Evolutionary conservation across 2,113 vertebrate genomes (phyloP), one percentile per base, ranked within the genome.

Genomic region (Pseudonaja textilis): DNA sequence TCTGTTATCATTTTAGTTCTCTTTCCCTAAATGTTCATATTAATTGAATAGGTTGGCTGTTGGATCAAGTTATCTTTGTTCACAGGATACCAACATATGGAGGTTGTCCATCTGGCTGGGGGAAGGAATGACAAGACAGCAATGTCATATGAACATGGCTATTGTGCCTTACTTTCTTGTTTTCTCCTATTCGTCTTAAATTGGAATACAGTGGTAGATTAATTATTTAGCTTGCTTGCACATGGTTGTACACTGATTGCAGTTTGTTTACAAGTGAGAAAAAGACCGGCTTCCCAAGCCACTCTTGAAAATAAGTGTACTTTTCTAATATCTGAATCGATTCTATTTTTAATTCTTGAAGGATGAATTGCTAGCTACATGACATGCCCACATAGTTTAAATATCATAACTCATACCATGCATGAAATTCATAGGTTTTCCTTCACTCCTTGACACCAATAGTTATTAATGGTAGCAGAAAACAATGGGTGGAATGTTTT

Each of bases 241-340:
- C 47, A 12, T 92, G 9, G 64, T 18, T 50, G 16, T 42, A 89
- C 34, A 45, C 39, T 39, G 34, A 89, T 59, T 56, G 56, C 81
- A 23, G 25, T 88, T 89, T 52, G n/a, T 81, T 91, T 90, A 34
- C 22, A 11, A 85, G 9, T 81, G 50, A 23, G 5, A 86, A 52
- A 34, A 34, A 47, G 6, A 93, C 86, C 5, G 54, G 20, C 2
- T 90, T 8, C 88, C 87, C 8, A 55, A 69, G 69, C 42, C 7
- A 59, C 12, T 88, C 87, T 87, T 39, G 74, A 7, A 29, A 25
- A 45, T 34, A 92, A 87, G 86, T 87, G 8, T 0, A 1, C n/a
- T 87, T 92, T 92, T 91, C 11, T 56, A 91, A 85, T 0, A 23
- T 93, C 9, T 92, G 64, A 93, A 90, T 16, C n/a, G 14, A 87